Evolutionary conservation across 2,113 vertebrate genomes (phyloP), one percentile per base, ranked within the genome.

Genomic region (Tachysurus fulvidraco): DNA sequence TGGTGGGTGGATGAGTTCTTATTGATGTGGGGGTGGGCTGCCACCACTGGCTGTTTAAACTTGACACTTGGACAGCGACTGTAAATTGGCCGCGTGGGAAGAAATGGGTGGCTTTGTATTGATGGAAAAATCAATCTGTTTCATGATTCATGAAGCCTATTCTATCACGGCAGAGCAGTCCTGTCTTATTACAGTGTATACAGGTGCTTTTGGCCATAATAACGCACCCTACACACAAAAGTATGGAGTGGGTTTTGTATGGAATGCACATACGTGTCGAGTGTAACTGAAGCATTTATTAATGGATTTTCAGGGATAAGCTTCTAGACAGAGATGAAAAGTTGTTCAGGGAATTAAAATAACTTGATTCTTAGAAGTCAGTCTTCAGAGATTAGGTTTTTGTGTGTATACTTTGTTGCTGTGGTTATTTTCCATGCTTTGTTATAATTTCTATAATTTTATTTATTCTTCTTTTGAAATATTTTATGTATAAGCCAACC

Each of bases 71-170:
- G 84, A 44, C 87, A 85, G 41, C 65, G 65, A 60, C 79, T 16
- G 36, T 77, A 83, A 90, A 81, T 86, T 78, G 28, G 81, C 81
- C 71, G 12, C 25, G 55, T 74, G 83, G 83, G 88, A 73, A 77
- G 59, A 69, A 73, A 69, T 69, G 64, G 54, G 73, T 86, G 73
- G 46, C 36, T 28, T 14, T 44, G 10, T 84, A 89, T 88, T 50
- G 85, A 91, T 85, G 74, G 57, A 78, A 89, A 79, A 87, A 91
- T 88, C 90, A 67, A 88, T 91, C 55, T 85, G 23, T 73, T 89
- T 82, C 86, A 87, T 89, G 86, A 88, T 89, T 89, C 79, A 89
- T 89, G 87, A 87, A 57, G 87, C 82, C 55, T 83, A 88, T 86
- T 88, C 77, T 83, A 80, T 87, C 36, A 21, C 25, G 81, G 84